phyloP scores from a whole-genome alignment of 2,113 vertebrate species.

The Oryctolagus cuniculus region mOryCun1.1 NC_091435.1:15754501-15755000 shows the following conservation, averaged over 20 bases:
- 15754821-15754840: no score
- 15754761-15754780: not conserved
- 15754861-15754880: not conserved
- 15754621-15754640: not conserved
- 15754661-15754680: not conserved
- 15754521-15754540: not conserved
- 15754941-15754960: not conserved
- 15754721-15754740: not conserved
- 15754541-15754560: not conserved
- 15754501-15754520: not conserved
- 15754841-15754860: not conserved
- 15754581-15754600: not conserved
- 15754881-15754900: not conserved
- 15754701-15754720: not conserved
- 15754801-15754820: not conserved
- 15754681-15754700: not conserved
- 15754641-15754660: not conserved
- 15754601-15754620: not conserved
- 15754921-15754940: not conserved
- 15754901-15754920: not conserved
- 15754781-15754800: not conserved
- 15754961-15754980: not conserved
- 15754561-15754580: not conserved
- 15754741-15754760: not conserved
- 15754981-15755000: not conserved